Evolutionary conservation across 2,888 invertebrate genomes (phyloP), one percentile per base, ranked within the genome.

Genomic region (Orthosia incerta): DNA sequence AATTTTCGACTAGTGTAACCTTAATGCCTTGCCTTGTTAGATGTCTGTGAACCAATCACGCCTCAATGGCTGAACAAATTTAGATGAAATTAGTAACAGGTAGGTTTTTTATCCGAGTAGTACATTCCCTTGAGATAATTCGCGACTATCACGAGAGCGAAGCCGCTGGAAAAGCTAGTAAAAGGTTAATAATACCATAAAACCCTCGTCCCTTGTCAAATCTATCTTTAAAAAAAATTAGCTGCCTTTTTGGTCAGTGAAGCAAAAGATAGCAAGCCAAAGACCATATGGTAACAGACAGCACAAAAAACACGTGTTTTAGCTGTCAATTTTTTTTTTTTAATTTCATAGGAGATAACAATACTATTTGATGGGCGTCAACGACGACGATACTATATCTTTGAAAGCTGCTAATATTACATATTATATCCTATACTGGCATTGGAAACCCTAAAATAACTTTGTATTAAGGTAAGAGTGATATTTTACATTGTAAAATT

Each of bases 361-460:
- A 20, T 50, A 18, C 1, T 66, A 66, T 82, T 68, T 61, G 20
- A 78, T 83, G 80, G 69, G 80, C 80, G 80, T 79, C 59, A 69
- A 66, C 72, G 15, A 12, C 72, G 15, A 12, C 18, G 16, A 18
- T 56, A 55, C 67, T 65, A 69, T 76, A 60, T 51, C 26, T 39
- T 23, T 53, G 18, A 16, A n/a, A 26, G 57, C 16, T 31, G 53
- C 18, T 74, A 51, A 56, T 48, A 59, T 15, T 57, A 20, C 39
- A 23, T 48, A 15, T 23, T 48, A 15, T 23, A 56, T 46, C 45
- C 11, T 55, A 39, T 50, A 45, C 12, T 26, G 20, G 53, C 57
- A 57, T 39, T 51, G 56, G 9, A 48, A 63, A 57, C n/a, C 64
- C 23, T 55, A 74, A 55, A 75, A 66, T 61, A 51, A 16, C 16